phyloP scores from a whole-genome alignment of 2,888 invertebrate genomes.

The Drosophila basisetae region DNA sequence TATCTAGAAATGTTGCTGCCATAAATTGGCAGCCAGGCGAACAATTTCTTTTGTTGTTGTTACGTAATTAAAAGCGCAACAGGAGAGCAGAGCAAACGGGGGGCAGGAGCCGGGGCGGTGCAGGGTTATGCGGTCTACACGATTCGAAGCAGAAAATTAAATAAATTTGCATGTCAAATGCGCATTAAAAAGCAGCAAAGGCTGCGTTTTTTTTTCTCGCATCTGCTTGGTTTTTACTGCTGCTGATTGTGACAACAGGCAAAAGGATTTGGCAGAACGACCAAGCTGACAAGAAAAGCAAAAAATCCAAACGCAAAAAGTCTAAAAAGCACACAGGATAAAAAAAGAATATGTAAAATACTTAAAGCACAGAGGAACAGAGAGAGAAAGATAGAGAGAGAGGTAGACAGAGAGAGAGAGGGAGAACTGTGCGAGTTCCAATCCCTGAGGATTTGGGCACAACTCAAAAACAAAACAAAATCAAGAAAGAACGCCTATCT shows the following conservation, averaged over 20 bases:
- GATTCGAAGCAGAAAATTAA: conserved; percentile 77
- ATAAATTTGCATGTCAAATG: conserved; percentile 80
- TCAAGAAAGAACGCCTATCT: background rate
- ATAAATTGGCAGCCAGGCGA: conserved; percentile 54
- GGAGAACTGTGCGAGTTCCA: conserved; percentile 28
- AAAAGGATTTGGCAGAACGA: conserved; percentile 68
- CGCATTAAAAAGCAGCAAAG: conserved; percentile 66
- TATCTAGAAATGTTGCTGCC: conserved; percentile 56
- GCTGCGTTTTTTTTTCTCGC: conserved; percentile 27
- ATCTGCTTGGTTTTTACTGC: conserved; percentile 17
- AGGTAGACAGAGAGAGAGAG: background rate
- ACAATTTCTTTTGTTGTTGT: conserved; percentile 48
- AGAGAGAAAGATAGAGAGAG: background rate
- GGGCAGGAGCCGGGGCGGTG: background rate
- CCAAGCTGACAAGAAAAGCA: conserved; percentile 21
- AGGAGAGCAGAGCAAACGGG: conserved; percentile 26
- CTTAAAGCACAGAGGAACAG: background rate
- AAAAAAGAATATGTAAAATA: conserved; percentile 48
- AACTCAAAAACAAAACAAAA: conserved; percentile 14
- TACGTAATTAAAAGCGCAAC: conserved; percentile 74
- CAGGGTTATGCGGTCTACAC: conserved; percentile 18
- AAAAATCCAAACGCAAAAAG: conserved; percentile 11
- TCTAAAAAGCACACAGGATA: conserved; percentile 12
- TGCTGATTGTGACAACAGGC: conserved; percentile 65
- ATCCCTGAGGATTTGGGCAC: conserved; percentile 50